A percentile compares a stretch with the other conserved stretches of the same genome.
Conservation (phyloP, 2,113 vertebrate genomes). For the Tupaia chinensis region DNA sequence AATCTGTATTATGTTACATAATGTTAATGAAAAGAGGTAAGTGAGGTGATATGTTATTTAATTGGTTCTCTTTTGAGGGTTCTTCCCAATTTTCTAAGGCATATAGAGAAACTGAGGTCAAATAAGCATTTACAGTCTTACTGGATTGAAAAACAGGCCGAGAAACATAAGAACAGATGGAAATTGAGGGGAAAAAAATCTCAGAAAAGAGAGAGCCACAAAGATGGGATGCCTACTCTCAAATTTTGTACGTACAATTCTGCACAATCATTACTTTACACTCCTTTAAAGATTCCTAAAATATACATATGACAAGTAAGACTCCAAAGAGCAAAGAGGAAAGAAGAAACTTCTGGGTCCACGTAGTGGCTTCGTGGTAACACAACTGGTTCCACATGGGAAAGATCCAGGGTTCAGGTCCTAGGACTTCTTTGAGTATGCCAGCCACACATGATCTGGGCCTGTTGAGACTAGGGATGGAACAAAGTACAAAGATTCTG, state of each 20-base stretch:
- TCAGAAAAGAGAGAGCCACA: neutral
- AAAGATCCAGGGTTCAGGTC: too few species aligned
- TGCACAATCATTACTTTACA: neutral
- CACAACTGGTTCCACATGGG: too few species aligned
- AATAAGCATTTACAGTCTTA: neutral
- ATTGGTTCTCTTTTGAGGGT: neutral
- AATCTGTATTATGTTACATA: neutral
- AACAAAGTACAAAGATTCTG: too few species aligned
- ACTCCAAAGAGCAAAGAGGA: neutral
- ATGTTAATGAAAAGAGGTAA: neutral
- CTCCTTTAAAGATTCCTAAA: neutral
- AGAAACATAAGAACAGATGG: neutral
- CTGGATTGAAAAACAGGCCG: neutral
- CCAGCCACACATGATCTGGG: too few species aligned
- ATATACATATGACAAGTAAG: neutral
- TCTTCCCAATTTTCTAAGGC: neutral
- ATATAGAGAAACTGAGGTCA: neutral
- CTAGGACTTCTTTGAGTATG: too few species aligned
- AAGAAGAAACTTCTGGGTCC: neutral
- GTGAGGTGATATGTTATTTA: neutral
- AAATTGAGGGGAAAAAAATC: neutral
- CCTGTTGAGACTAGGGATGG: too few species aligned
- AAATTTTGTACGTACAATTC: neutral
- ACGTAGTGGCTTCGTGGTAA: too few species aligned
- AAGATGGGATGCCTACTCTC: neutral